phyloP scores from a whole-genome alignment of 2,113 vertebrate species.

The Eulemur rufifrons region DNA sequence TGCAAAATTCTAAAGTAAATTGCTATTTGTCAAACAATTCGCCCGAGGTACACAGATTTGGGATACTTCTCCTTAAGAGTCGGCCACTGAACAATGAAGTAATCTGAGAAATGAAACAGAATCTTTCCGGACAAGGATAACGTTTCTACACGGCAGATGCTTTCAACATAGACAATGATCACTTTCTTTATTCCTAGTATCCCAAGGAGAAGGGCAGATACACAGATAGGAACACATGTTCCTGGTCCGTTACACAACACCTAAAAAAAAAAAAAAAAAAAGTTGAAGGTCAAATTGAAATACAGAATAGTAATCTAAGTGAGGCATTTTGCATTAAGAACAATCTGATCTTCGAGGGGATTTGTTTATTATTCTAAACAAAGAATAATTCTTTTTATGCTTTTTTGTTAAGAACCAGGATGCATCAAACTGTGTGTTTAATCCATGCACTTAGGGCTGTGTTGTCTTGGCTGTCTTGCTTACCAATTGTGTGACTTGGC shows the following conservation, averaged over 20 bases:
- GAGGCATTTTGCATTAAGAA: not conserved
- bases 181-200: slow-evolving; percentile 93
- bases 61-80: slow-evolving; percentile 92
- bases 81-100: slow-evolving; percentile 97
- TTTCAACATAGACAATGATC: slow-evolving; percentile 94
- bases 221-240: slow-evolving; percentile 94
- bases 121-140: slow-evolving; percentile 94
- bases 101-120: slow-evolving; percentile 91
- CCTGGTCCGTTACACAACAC: slow-evolving; percentile 97
- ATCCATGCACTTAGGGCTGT: accelerated
- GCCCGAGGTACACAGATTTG: slow-evolving; percentile 92
- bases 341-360: not conserved
- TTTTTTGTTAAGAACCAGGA: not conserved
- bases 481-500: not conserved
- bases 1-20: slow-evolving; percentile 37
- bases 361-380: not conserved
- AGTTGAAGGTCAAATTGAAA: slow-evolving; percentile 53
- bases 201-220: slow-evolving; percentile 90
- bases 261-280: slow-evolving; percentile 82
- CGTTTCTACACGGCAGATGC: slow-evolving; percentile 94
- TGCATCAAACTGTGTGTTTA: too few relatives aligned
- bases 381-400: too few relatives aligned
- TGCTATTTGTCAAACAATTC: slow-evolving; percentile 87
- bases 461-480: not conserved
- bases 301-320: not conserved